These are phyloP conservation scores for Acridotheres tristis DNA, from an alignment of 2,797 vertebrate genomes.

Conservation along the genomic window DNA sequence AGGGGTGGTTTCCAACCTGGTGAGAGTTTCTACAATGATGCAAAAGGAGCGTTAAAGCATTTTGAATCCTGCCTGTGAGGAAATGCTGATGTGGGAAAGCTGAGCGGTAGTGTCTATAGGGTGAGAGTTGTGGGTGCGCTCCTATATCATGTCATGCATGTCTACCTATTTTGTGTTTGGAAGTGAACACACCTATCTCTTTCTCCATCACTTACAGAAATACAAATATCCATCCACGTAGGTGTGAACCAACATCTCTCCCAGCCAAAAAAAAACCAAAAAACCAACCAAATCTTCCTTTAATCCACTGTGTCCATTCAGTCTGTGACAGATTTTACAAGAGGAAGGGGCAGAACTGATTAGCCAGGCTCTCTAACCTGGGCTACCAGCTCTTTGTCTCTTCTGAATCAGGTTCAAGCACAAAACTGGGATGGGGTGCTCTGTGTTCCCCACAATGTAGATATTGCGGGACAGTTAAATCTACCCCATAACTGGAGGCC, in stretches of 20 bases:
- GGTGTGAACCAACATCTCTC: background rate
- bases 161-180: background rate
- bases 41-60: background rate
- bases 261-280: background rate
- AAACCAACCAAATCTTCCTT: background rate
- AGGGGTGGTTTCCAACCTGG: background rate
- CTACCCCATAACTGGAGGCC: background rate
- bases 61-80: background rate
- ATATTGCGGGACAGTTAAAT: background rate
- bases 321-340: background rate
- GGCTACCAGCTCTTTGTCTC: background rate
- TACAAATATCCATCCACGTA: background rate
- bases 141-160: accelerated
- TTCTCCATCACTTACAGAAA: background rate
- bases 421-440: background rate
- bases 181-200: background rate
- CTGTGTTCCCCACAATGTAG: background rate
- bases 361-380: background rate
- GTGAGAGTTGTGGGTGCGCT: background rate
- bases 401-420: background rate
- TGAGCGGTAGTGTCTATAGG: accelerated
- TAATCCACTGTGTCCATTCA: background rate
- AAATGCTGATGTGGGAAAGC: background rate
- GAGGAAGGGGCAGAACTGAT: background rate
- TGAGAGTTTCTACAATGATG: background rate